A percentile compares a stretch with the other conserved stretches of the same genome.
Conservation (phyloP, 2,113 vertebrate genomes). For the Sialia sialis region DNA sequence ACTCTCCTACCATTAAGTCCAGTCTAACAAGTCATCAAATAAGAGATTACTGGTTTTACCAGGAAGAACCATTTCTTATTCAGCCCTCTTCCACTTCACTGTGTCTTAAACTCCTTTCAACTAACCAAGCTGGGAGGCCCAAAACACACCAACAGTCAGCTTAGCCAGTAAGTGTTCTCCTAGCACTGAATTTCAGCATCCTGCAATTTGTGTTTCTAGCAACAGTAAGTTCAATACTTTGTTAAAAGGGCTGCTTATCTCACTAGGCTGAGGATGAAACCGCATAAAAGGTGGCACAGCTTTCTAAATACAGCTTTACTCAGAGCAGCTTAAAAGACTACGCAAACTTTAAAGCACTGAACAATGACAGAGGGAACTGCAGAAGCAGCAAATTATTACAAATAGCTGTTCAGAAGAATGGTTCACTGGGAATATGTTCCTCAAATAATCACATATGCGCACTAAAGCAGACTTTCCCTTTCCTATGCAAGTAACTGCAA, state of each 20-base stretch:
- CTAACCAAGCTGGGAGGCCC: background rate
- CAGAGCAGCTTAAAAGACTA: background rate
- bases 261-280: background rate
- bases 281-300: background rate
- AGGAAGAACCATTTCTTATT: constrained; percentile 16
- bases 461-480: background rate
- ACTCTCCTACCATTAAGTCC: background rate
- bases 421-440: background rate
- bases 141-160: background rate
- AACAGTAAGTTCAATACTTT: background rate
- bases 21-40: constrained; percentile 18
- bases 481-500: rapidly evolving
- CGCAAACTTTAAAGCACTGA: background rate
- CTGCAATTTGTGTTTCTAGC: background rate
- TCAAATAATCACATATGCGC: background rate
- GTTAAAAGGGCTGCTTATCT: constrained; percentile 1
- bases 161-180: background rate
- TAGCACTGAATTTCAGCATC: background rate
- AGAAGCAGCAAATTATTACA: background rate
- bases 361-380: background rate
- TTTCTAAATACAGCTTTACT: background rate
- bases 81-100: background rate
- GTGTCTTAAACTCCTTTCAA: background rate
- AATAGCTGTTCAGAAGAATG: background rate
- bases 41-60: constrained; percentile 17